Evolutionary conservation across 2,797 vertebrate species (phyloP).

Genomic region (Oceanodroma leucorhoa): DNA sequence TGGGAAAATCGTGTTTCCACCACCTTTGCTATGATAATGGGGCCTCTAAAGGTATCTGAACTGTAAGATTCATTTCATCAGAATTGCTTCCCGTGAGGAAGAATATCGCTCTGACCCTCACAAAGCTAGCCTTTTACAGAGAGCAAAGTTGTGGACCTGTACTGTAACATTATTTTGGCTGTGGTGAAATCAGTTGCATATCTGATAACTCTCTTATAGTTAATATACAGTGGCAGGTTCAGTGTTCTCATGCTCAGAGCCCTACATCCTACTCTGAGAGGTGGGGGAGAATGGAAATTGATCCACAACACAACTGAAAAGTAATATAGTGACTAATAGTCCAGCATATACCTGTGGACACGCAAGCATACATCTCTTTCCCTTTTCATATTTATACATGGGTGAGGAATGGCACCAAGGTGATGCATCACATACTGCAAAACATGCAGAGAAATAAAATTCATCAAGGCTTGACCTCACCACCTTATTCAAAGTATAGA

Average conservation of each 20-base stretch:
- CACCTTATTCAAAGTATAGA: background rate
- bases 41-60: background rate
- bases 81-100: background rate
- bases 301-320: background rate
- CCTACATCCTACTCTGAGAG: background rate
- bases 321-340: background rate
- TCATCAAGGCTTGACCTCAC: background rate
- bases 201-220: background rate
- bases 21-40: background rate
- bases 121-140: background rate
- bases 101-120: background rate
- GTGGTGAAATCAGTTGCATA: background rate
- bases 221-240: background rate
- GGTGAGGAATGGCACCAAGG: background rate
- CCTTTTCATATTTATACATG: background rate
- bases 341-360: fast-evolving
- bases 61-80: background rate
- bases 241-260: background rate
- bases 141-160: background rate
- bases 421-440: background rate
- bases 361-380: fast-evolving
- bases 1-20: background rate
- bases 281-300: background rate
- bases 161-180: background rate
- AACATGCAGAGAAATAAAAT: background rate